Percentiles rank a stretch among this genome's conserved stretches.
Evolutionary conservation across 2,113 vertebrate species (phyloP).

Genomic region (Forbesichthys agassizii): DNA sequence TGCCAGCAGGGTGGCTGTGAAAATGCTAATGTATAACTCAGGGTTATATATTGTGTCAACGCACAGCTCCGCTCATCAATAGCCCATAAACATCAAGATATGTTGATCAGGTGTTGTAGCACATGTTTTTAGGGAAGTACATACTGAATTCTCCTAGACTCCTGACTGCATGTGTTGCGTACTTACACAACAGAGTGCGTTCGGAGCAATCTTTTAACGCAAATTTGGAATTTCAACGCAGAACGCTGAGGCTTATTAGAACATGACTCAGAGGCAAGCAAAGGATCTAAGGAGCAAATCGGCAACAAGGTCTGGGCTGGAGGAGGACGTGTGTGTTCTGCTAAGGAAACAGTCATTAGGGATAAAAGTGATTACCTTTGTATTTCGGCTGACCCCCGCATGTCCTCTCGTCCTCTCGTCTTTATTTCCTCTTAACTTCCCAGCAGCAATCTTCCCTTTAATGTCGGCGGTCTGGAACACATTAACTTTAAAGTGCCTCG

Average conservation of each 20-base stretch:
- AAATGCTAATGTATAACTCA: no score
- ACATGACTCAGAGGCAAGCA: slow-evolving; percentile 23
- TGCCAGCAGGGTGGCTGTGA: no score
- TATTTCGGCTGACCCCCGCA: slow-evolving; percentile 54
- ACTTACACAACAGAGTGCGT: no score
- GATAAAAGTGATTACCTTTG: slow-evolving; percentile 75
- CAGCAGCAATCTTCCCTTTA: slow-evolving; percentile 26
- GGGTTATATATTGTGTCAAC: no score
- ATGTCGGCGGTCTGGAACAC: slow-evolving; percentile 62
- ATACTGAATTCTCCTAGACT: background rate
- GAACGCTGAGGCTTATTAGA: background rate
- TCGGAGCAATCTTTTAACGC: no score
- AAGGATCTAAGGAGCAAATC: slow-evolving; percentile 43
- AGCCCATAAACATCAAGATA: background rate
- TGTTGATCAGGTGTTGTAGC: slow-evolving; percentile 3
- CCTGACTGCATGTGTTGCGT: background rate
- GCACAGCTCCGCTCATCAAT: background rate
- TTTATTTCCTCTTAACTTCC: slow-evolving; percentile 21
- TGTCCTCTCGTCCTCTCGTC: slow-evolving; percentile 24
- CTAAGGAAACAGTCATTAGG: slow-evolving; percentile 72
- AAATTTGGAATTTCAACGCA: no score
- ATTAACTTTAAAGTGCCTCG: slow-evolving; percentile 56
- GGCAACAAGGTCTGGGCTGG: slow-evolving; percentile 20
- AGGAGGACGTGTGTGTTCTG: slow-evolving; percentile 53
- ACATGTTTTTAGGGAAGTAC: background rate